A percentile compares a stretch with the other conserved stretches of the same genome.
These are phyloP conservation scores for Lepisosteus oculatus DNA, from an alignment of 2,113 vertebrate genomes.

Conservation along the genomic window DNA sequence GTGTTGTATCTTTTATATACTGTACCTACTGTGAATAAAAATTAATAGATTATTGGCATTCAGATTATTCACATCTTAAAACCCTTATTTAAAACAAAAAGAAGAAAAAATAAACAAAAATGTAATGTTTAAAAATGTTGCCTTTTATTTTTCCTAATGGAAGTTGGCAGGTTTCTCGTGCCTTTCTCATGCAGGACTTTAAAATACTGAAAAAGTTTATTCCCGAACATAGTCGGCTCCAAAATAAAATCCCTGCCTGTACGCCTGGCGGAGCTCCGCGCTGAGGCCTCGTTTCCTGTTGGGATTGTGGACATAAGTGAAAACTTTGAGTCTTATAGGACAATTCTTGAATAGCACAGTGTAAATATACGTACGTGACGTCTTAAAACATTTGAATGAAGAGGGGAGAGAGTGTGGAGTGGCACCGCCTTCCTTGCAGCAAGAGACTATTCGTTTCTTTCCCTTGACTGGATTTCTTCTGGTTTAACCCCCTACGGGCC, in stretches of 20 bases:
- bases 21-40: no score
- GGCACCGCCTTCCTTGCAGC: not conserved
- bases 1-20: no score
- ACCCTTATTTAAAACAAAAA: no score
- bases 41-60: no score
- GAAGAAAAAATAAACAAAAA: no score
- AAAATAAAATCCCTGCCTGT: not conserved
- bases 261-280: not conserved
- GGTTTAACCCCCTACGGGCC: slow-evolving; percentile 2
- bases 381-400: not conserved
- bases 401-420: not conserved
- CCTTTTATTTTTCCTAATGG: no score
- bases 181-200: not conserved
- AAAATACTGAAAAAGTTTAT: not conserved
- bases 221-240: no score
- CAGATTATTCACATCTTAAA: no score
- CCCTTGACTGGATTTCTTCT: not conserved
- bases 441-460: not conserved
- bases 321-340: not conserved
- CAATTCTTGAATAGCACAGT: not conserved
- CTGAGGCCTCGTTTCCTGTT: not conserved
- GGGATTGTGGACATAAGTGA: not conserved
- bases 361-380: not conserved
- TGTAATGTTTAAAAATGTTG: no score
- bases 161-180: no score